Base-by-base conservation (phyloP, 2,797 vertebrate species). In the Tinamus major region DNA sequence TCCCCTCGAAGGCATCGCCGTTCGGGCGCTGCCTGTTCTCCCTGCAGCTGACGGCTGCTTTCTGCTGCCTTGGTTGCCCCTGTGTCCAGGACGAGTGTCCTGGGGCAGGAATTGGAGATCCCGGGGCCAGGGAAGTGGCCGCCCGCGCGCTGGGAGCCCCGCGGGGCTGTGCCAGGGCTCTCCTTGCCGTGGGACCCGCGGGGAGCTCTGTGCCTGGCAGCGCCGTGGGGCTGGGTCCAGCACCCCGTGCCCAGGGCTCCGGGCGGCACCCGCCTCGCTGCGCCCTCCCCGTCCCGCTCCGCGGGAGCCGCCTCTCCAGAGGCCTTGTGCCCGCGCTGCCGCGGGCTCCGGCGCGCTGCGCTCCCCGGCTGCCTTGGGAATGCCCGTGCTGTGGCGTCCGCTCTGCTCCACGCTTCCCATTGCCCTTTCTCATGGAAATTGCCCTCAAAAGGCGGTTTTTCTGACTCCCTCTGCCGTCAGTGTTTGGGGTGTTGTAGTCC, bases 111-210 rank as follows among this genome's bases (percentile, higher is more conserved):
- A 2, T 6, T 42, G 44, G 21, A 14, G 41, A 8, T n/a, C 8
- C 1, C 4, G 42, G 53, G 55, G 42, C 69, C 0, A 3, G 17
- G 35, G 39, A 10, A 33, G 53, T 59, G 48, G 39, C 23, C 23
- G 15, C 72, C 20, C 23, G 44, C 23, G 65, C 41, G 33, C 2
- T 8, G 17, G 71, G 64, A 12, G 37, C 55, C 37, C 44, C 35
- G 35, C 35, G 35, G 35, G 35, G 35, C 35, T 35, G 35, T 35
- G 35, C 35, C 35, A 35, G 35, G 35, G 23, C 2, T 0, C 6
- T 19, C 71, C 64, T 37, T 20, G 0, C 3, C 8, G 0, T 10
- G 3, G 0, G 8, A 8, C 18, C 17, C 39, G 83, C 9, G 70
- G 42, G 65, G 33, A n/a, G 69, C 77, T 46, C 29, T 21, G 35